Conservation (phyloP, 2,113 vertebrate genomes). For the Antechinus stuartii region DNA sequence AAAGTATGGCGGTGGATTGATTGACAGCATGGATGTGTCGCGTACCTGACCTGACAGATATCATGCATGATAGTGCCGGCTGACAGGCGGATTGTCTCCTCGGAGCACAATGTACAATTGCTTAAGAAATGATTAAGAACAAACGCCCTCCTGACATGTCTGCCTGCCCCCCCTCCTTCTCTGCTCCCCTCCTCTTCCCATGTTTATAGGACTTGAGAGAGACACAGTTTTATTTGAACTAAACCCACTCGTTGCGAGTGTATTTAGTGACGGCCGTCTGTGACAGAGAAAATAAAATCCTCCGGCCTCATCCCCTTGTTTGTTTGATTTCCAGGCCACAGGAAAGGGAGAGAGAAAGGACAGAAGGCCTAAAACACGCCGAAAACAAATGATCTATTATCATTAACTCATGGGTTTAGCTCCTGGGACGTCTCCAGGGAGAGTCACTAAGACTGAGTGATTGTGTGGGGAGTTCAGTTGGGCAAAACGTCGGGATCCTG, state of each 20-base stretch:
- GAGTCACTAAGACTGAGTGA: constrained; percentile 1
- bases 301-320: constrained; percentile 81
- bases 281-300: constrained; percentile 85
- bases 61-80: constrained; percentile 83
- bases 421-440: constrained; percentile 5
- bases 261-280: constrained; percentile 85
- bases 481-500: neutral
- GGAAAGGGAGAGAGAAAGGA: constrained; percentile 64
- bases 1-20: constrained; percentile 72
- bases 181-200: constrained; percentile 64
- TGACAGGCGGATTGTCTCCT: constrained; percentile 85
- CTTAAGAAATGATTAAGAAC: constrained; percentile 79
- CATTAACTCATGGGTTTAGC: neutral
- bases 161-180: neutral
- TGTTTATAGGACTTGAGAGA: constrained; percentile 79
- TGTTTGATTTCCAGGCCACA: constrained; percentile 83
- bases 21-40: constrained; percentile 82
- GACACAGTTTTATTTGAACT: constrained; percentile 85
- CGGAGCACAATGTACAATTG: constrained; percentile 70
- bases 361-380: constrained; percentile 32
- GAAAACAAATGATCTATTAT: constrained; percentile 34
- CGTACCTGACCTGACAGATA: constrained; percentile 85
- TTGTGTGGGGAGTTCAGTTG: neutral
- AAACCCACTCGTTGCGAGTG: constrained; percentile 83
- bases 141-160: constrained; percentile 65